Evolutionary conservation across 2,113 vertebrate species (phyloP), one percentile per base, ranked within the genome.

Genomic region (Rhynchopsitta pachyrhyncha): DNA sequence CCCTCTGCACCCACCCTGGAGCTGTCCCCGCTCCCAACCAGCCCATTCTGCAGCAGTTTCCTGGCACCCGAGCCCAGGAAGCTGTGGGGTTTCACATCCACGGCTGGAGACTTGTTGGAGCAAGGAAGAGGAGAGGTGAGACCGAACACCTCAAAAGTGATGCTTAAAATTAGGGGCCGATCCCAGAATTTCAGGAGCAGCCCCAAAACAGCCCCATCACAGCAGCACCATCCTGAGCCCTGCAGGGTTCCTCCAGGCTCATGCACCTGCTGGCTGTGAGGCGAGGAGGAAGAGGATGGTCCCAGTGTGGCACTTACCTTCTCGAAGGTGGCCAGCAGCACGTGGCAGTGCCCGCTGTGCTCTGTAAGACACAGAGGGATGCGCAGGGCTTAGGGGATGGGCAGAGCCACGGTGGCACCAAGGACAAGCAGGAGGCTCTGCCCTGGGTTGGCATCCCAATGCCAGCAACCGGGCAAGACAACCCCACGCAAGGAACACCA

Each of bases 261-360:
- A 29, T 2, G 2, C 11, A 62, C 7, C 25, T 2, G 0, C 8
- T 27, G n/a, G 28, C 11, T 2, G 9, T 50, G 13, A 27, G 46
- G 13, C 16, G 3, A 64, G 39, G 39, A 78, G 18, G 1, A 11
- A 9, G 1, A 63, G 25, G 37, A 70, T 7, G 47, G 50, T 10
- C 67, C 71, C 64, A 74, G 16, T 47, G 52, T 44, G 63, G 78
- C 53, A 35, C 97, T 97, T 96, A 99, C 99, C 99, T 99, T 99
- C 97, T 99, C 99, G 92, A 99, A 99, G 13, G 99, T 99, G 46
- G 99, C 99, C 92, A 99, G 98, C 63, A 99, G 98, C 31, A 99
- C 99, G 20, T 99, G 99, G 85, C 98, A 99, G 78, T 99, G 99
- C 55, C 99, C 99, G 10, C 98, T 96, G 92, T 99, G 99, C 73